A percentile compares a stretch with the other conserved stretches of the same genome.
These are phyloP conservation scores for Aethes cnicana DNA, from an alignment of 2,888 invertebrate species.

Conservation along the genomic window DNA sequence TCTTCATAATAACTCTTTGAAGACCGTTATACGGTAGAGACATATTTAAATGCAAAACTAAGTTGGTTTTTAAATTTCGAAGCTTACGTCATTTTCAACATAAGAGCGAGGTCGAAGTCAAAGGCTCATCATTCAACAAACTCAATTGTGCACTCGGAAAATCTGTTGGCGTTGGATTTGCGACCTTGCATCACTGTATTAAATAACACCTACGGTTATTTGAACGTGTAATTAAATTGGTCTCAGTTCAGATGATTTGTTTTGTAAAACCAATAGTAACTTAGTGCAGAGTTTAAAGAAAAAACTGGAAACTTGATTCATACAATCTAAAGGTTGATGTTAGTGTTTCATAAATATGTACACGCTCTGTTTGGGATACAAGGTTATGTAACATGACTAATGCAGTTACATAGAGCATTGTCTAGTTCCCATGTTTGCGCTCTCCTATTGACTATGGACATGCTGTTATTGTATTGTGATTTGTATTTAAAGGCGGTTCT, in stretches of 20 bases:
- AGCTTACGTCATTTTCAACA: constrained; percentile 24
- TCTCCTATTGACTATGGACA: constrained; percentile 24
- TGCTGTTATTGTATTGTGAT: constrained; percentile 6
- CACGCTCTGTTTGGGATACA: constrained; percentile 9
- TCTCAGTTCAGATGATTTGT: constrained; percentile 18
- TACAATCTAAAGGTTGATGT: too few species aligned
- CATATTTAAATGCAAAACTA: neutral
- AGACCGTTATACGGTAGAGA: neutral
- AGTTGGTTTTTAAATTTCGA: constrained; percentile 12
- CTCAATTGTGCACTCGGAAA: constrained; percentile 4
- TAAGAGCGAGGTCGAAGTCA: constrained; percentile 22
- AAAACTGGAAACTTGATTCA: too few species aligned
- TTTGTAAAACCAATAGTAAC: constrained; percentile 12
- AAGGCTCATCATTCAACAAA: constrained; percentile 22
- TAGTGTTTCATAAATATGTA: too few species aligned
- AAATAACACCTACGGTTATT: constrained; percentile 1
- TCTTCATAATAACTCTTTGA: neutral
- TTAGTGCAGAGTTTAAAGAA: neutral
- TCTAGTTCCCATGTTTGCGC: constrained; percentile 23
- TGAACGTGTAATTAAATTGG: constrained; percentile 9
- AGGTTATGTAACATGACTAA: constrained; percentile 20
- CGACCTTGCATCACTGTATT: constrained; percentile 9
- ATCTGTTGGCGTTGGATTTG: neutral
- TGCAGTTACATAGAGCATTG: constrained; percentile 17
- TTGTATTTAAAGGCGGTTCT: too few species aligned